A percentile compares a stretch with the other conserved stretches of the same genome.
Conservation (phyloP, 2,797 vertebrate genomes). For the Pseudopleuronectes americanus region DNA sequence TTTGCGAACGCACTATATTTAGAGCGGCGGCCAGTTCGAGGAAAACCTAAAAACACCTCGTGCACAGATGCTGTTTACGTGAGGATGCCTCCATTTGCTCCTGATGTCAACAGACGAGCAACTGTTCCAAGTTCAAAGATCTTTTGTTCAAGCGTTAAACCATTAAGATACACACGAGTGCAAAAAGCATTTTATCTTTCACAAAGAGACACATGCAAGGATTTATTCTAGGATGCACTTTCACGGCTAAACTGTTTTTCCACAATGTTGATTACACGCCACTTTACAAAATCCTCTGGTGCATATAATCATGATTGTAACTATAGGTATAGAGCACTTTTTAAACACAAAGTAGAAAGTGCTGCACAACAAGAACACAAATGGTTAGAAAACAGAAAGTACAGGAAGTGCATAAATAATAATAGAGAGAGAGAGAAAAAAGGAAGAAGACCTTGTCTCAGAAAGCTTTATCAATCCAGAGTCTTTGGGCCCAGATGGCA, state of each 20-base stretch:
- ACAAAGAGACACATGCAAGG: constrained; percentile 5
- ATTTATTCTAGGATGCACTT: neutral
- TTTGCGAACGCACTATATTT: constrained; percentile 58
- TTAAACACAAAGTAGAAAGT: too few relatives aligned
- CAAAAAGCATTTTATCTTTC: neutral
- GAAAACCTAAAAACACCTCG: constrained; percentile 56
- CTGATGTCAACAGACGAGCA: constrained; percentile 31
- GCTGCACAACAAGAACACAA: too few relatives aligned
- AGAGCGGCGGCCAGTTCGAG: constrained; percentile 57
- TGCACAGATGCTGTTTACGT: constrained; percentile 40
- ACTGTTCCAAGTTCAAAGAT: constrained; percentile 25
- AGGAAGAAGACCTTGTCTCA: too few relatives aligned
- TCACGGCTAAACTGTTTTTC: neutral
- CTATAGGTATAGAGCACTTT: too few relatives aligned
- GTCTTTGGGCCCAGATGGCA: neutral
- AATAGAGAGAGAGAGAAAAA: neutral
- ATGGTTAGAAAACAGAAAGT: too few relatives aligned
- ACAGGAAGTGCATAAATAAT: too few relatives aligned
- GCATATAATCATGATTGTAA: too few relatives aligned
- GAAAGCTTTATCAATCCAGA: too few relatives aligned
- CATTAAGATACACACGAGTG: neutral
- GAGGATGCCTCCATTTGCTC: constrained; percentile 11
- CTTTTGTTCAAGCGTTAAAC: neutral
- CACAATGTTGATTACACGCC: neutral
- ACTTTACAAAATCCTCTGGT: too few relatives aligned